phyloP scores from a whole-genome alignment of 2,113 vertebrate species.

The Myrmecobius fasciatus region DNA sequence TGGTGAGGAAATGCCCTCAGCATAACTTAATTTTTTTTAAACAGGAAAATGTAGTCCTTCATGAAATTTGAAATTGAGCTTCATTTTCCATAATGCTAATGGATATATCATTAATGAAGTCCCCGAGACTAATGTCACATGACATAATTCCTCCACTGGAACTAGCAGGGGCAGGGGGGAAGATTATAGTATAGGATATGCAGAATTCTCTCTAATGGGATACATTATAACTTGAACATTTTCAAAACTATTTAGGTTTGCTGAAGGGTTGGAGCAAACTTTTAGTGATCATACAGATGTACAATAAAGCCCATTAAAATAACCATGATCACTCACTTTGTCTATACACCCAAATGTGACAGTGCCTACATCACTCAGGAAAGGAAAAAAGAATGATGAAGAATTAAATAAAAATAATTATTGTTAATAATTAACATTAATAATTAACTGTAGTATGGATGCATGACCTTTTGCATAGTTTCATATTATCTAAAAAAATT shows the following conservation, averaged over 20 bases:
- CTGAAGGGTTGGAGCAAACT: not conserved
- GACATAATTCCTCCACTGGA: not conserved
- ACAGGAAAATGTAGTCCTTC: not conserved
- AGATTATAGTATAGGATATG: not conserved
- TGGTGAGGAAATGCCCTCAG: not conserved
- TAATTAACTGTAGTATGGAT: not conserved
- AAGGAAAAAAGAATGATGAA: not conserved
- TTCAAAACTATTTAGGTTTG: not conserved
- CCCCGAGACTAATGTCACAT: not conserved
- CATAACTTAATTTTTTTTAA: not conserved
- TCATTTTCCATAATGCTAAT: not conserved
- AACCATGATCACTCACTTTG: not conserved
- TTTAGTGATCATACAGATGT: not conserved
- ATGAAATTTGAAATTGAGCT: not conserved
- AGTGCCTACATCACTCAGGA: not conserved
- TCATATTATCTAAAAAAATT: conserved; percentile 9
- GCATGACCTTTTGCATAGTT: not conserved
- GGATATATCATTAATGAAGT: not conserved
- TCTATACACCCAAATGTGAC: not conserved
- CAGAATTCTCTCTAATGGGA: not conserved
- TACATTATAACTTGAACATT: not conserved
- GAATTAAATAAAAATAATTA: no score
- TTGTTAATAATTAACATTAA: no score
- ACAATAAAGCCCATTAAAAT: not conserved
- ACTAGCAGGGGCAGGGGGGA: not conserved